phyloP scores from a whole-genome alignment of 2,113 vertebrate species.

The Ascaphus truei region DNA sequence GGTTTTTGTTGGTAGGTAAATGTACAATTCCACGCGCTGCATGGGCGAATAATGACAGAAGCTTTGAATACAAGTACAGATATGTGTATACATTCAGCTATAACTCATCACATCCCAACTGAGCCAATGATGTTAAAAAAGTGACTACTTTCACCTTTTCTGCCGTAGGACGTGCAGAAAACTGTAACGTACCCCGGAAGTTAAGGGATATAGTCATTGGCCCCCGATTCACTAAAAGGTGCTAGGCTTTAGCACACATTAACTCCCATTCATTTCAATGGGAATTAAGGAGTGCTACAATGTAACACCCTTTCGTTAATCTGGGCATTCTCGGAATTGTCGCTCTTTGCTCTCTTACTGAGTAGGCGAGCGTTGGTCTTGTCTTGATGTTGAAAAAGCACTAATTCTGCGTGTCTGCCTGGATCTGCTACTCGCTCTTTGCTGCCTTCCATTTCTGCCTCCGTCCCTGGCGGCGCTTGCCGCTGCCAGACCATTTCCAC shows the following conservation, averaged over 20 bases:
- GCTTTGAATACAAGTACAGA: neutral
- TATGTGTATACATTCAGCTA: neutral
- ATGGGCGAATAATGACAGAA: neutral
- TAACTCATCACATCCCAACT: neutral
- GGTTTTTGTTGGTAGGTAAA: too few relatives aligned
- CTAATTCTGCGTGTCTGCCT: neutral
- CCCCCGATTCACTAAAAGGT: too few relatives aligned
- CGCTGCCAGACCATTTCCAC: slow-evolving; percentile 62
- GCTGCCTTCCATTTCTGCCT: slow-evolving; percentile 46
- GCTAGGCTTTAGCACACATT: too few relatives aligned
- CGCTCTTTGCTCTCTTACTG: neutral
- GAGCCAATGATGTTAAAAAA: neutral
- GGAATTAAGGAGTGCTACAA: too few relatives aligned
- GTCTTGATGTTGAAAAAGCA: neutral
- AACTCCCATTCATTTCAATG: too few relatives aligned
- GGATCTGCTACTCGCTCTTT: slow-evolving; percentile 50
- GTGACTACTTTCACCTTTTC: neutral
- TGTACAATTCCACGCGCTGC: too few relatives aligned
- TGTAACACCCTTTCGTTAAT: too few relatives aligned
- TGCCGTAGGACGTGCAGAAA: neutral
- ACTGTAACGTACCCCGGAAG: neutral
- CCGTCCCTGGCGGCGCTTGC: slow-evolving; percentile 53
- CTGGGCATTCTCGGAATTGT: neutral
- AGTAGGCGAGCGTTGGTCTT: neutral
- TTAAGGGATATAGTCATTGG: neutral